Evolutionary conservation across 2,113 vertebrate species (phyloP).

Genomic region (Lasiurus borealis): DNA sequence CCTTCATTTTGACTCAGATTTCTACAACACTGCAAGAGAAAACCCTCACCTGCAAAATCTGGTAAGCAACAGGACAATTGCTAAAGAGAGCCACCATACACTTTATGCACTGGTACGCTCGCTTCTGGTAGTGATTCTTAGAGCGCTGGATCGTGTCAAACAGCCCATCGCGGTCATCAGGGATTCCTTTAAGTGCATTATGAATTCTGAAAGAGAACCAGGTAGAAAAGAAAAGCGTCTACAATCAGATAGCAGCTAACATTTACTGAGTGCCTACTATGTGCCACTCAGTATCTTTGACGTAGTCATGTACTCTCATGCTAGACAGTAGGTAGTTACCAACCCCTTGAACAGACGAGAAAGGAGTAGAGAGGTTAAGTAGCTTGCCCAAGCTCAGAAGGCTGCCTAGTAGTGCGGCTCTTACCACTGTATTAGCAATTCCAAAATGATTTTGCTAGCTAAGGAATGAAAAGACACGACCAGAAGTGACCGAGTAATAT

Average conservation of each 20-base stretch:
- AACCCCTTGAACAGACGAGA: slow-evolving; percentile 14
- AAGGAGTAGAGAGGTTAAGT: background rate
- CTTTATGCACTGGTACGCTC: slow-evolving; percentile 99
- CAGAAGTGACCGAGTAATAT: background rate
- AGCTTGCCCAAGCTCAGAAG: background rate
- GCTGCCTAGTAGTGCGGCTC: background rate
- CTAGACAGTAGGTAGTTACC: background rate
- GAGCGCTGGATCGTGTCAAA: slow-evolving; percentile 99
- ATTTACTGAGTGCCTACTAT: background rate
- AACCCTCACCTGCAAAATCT: slow-evolving; percentile 96
- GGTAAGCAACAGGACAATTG: slow-evolving; percentile 99
- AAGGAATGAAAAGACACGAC: background rate
- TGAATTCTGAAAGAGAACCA: slow-evolving; percentile 92
- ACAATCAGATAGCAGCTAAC: slow-evolving; percentile 42
- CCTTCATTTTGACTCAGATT: slow-evolving; percentile 9
- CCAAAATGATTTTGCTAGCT: background rate
- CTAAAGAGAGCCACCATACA: slow-evolving; percentile 99
- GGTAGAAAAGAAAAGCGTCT: slow-evolving; percentile 30
- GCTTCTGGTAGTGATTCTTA: slow-evolving; percentile 99
- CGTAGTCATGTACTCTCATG: slow-evolving; percentile 9
- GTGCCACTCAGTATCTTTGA: background rate
- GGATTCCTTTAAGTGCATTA: slow-evolving; percentile 99
- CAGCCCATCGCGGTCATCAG: slow-evolving; percentile 97
- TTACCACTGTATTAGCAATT: slow-evolving; percentile 43
- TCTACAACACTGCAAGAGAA: slow-evolving; percentile 50